phyloP scores from a whole-genome alignment of 2,113 vertebrate species.

The Sula dactylatra region DNA sequence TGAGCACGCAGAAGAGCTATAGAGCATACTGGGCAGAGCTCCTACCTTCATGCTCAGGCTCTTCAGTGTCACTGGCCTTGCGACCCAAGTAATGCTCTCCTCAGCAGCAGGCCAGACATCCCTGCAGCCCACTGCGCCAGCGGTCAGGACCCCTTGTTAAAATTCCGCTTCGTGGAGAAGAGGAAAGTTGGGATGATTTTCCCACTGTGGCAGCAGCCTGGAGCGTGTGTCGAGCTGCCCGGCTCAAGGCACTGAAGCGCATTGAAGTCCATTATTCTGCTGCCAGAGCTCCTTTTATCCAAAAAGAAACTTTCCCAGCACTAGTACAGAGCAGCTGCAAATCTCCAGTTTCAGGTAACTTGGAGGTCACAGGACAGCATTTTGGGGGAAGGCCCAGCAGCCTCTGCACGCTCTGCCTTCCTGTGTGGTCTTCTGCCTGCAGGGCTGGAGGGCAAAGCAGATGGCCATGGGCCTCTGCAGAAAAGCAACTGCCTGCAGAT shows the following conservation, averaged over 20 bases:
- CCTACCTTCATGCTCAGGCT: background rate
- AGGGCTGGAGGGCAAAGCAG: background rate
- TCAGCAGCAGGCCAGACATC: background rate
- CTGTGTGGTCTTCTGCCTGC: background rate
- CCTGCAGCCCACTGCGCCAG: background rate
- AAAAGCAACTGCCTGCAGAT: background rate
- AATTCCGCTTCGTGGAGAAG: fast-evolving
- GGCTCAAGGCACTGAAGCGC: background rate
- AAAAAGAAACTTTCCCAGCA: background rate
- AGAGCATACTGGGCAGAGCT: background rate
- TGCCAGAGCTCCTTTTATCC: background rate
- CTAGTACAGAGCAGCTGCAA: background rate
- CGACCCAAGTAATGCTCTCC: fast-evolving
- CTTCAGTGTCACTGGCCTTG: background rate
- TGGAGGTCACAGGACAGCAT: background rate
- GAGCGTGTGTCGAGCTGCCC: fast-evolving
- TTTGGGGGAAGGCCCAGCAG: background rate
- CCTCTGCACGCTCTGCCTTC: background rate
- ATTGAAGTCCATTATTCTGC: background rate
- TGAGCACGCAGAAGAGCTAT: background rate
- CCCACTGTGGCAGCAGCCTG: background rate
- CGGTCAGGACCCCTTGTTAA: background rate
- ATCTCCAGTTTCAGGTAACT: background rate
- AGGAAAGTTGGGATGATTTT: background rate
- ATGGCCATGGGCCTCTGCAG: fast-evolving